Evolutionary conservation across 2,888 invertebrate species (phyloP).

Genomic region (Tetropium fuscum): DNA sequence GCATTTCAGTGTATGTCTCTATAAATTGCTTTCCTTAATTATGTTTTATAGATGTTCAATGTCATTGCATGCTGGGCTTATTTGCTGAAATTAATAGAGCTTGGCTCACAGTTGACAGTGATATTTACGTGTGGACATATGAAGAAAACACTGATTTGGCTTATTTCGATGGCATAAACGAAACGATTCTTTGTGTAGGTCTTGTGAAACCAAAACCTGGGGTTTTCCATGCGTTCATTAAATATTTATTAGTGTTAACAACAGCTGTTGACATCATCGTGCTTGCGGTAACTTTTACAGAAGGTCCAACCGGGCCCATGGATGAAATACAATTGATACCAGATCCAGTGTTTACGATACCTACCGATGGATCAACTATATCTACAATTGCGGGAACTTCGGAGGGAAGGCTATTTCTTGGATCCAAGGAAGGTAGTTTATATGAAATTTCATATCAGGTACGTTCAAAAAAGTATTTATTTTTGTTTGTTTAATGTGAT

Average conservation of each 20-base stretch:
- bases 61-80: constrained; percentile 96
- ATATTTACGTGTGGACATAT: constrained; percentile 98
- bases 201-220: constrained; percentile 88
- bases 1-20: too few relatives aligned
- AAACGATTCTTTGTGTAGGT: constrained; percentile 94
- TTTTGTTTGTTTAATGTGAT: too few relatives aligned
- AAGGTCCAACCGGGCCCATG: constrained; percentile 66
- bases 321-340: constrained; percentile 92
- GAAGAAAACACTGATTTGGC: constrained; percentile 96
- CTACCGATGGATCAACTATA: constrained; percentile 90
- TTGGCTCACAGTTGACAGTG: constrained; percentile 97
- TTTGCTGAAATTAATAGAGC: constrained; percentile 97
- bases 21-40: constrained; percentile 48
- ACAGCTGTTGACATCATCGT: constrained; percentile 96
- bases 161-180: constrained; percentile 95
- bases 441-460: constrained; percentile 97
- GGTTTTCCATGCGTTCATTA: constrained; percentile 91
- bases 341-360: constrained; percentile 93
- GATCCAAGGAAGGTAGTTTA: constrained; percentile 93
- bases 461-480: too few relatives aligned
- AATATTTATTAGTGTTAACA: constrained; percentile 90
- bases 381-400: constrained; percentile 84
- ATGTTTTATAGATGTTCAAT: constrained; percentile 83
- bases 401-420: constrained; percentile 92
- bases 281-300: constrained; percentile 77